Percentiles rank a stretch among this genome's conserved stretches.
Evolutionary conservation across 2,797 vertebrate genomes (phyloP).

Genomic region (Artibeus lituratus): DNA sequence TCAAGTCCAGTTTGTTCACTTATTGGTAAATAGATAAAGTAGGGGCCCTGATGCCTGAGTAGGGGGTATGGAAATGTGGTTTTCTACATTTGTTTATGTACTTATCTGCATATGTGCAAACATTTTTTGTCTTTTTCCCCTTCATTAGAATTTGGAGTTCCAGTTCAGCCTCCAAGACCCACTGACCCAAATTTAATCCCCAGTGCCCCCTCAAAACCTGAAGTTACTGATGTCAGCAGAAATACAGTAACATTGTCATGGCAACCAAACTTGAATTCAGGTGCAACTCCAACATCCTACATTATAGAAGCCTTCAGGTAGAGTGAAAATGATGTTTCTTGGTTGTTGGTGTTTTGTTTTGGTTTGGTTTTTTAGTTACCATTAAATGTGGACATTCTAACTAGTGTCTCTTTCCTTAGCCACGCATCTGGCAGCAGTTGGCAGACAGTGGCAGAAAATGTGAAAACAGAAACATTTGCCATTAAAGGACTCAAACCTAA

Average conservation of each 20-base stretch:
- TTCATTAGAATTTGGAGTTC: slow-evolving; percentile 92
- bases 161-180: slow-evolving; percentile 94
- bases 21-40: slow-evolving; percentile 28
- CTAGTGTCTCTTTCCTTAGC: slow-evolving; percentile 80
- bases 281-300: slow-evolving; percentile 98
- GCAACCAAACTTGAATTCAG: slow-evolving; percentile 95
- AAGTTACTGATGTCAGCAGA: slow-evolving; percentile 94
- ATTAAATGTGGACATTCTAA: slow-evolving; percentile 60
- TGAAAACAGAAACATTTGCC: slow-evolving; percentile 93
- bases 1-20: slow-evolving; percentile 32
- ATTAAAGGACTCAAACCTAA: slow-evolving; percentile 95
- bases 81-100: neutral
- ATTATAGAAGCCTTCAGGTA: slow-evolving; percentile 98
- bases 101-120: neutral
- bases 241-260: slow-evolving; percentile 93
- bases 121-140: neutral
- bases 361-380: neutral
- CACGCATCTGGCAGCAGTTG: slow-evolving; percentile 98
- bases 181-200: slow-evolving; percentile 98
- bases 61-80: neutral
- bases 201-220: slow-evolving; percentile 94
- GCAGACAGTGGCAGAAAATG: slow-evolving; percentile 97
- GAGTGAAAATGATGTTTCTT: neutral
- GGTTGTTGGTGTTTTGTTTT: neutral
- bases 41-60: neutral